Evolutionary conservation across 2,797 vertebrate genomes (phyloP).

Genomic region (Acanthiza pusilla): DNA sequence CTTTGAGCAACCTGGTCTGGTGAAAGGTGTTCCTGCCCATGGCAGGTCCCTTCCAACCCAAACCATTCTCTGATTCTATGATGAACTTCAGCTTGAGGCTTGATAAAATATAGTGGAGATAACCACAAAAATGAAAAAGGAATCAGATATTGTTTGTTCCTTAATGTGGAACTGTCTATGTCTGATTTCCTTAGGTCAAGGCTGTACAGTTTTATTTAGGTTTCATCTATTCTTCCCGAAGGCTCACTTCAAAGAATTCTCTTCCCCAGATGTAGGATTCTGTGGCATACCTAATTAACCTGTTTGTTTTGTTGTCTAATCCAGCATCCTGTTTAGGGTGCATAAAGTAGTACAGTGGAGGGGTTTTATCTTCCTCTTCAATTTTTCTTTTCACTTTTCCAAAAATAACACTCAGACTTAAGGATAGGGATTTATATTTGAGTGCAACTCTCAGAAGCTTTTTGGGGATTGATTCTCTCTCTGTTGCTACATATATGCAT

Average conservation of each 20-base stretch:
- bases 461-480: not conserved
- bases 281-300: not conserved
- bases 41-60: not conserved
- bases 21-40: not conserved
- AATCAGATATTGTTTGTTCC: not conserved
- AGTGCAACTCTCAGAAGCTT: not conserved
- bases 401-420: not conserved
- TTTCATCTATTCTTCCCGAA: not conserved
- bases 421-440: not conserved
- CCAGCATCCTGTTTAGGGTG: not conserved
- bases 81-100: not conserved
- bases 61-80: not conserved
- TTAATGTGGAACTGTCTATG: not conserved
- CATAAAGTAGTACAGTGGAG: not conserved
- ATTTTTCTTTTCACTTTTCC: not conserved
- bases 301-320: not conserved
- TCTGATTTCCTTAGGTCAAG: not conserved
- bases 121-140: not conserved
- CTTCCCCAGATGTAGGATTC: not conserved
- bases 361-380: not conserved
- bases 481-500: not conserved
- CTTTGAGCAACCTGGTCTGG: not conserved
- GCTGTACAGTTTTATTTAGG: not conserved
- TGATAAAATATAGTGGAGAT: not conserved
- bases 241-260: not conserved